Conservation (phyloP, 2,888 invertebrate genomes). For the Seladonia tumulorum region DNA sequence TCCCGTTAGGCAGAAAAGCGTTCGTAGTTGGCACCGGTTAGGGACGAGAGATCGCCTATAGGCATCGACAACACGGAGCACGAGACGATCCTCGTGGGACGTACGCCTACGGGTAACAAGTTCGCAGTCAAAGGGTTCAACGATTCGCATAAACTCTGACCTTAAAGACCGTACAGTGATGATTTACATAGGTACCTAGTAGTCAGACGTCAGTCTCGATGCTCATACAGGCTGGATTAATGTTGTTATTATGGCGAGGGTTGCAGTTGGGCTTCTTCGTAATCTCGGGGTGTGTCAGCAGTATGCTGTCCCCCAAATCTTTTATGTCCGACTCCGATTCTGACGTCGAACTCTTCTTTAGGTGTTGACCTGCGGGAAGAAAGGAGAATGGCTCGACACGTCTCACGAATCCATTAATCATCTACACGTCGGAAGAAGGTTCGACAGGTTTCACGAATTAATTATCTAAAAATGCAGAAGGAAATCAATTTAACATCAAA, state of each 20-base stretch:
- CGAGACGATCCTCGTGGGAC: background rate
- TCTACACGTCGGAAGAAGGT: background rate
- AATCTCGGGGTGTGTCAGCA: constrained; percentile 87
- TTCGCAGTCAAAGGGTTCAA: background rate
- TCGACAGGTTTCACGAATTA: background rate
- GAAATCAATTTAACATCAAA: background rate
- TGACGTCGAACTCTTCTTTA: constrained; percentile 94
- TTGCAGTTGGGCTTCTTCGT: constrained; percentile 90
- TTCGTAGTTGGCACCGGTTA: background rate
- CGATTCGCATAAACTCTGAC: background rate
- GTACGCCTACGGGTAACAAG: background rate
- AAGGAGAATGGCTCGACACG: constrained; percentile 10
- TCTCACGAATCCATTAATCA: background rate
- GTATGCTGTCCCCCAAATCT: constrained; percentile 95
- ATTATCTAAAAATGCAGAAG: background rate
- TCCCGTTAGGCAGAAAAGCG: background rate
- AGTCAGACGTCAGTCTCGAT: constrained; percentile 98
- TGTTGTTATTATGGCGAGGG: constrained; percentile 91
- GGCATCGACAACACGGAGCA: background rate
- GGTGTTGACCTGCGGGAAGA: constrained; percentile 90
- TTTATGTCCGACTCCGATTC: constrained; percentile 96
- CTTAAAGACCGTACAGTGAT: background rate
- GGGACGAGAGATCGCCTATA: background rate
- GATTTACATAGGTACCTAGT: constrained; percentile 87
- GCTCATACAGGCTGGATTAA: constrained; percentile 91